A percentile compares a stretch with the other conserved stretches of the same genome.
These are phyloP conservation scores for Cordilura impudica DNA, from an alignment of 2,888 invertebrate genomes.

Conservation along the genomic window DNA sequence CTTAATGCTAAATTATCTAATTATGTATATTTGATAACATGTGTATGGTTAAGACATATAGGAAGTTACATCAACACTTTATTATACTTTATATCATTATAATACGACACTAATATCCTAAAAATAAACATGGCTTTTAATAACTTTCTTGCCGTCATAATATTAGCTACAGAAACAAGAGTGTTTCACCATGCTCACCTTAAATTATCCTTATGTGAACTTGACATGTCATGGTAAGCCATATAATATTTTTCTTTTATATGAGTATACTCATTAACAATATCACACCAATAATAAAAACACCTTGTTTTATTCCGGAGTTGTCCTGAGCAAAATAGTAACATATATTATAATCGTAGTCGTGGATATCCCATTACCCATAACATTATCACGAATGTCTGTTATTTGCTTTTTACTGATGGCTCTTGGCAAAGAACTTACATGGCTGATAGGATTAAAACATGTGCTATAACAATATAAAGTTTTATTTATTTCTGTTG, in stretches of 20 bases:
- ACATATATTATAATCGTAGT: neutral
- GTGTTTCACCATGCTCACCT: neutral
- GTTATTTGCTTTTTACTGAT: too few relatives aligned
- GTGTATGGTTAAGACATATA: too few relatives aligned
- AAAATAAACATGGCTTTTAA: neutral
- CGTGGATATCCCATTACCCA: neutral
- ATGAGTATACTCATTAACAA: constrained; percentile 5
- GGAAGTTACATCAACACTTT: neutral
- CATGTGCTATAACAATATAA: too few relatives aligned
- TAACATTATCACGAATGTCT: constrained; percentile 8
- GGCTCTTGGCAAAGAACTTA: too few relatives aligned
- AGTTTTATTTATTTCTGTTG: too few relatives aligned
- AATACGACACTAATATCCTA: neutral
- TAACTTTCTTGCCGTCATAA: neutral
- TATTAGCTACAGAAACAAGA: neutral
- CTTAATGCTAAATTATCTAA: too few relatives aligned
- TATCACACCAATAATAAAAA: constrained; percentile 25
- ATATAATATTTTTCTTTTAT: neutral
- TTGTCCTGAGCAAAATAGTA: neutral
- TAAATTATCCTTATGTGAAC: neutral
- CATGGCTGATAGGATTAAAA: too few relatives aligned
- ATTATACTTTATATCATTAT: neutral
- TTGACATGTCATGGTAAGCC: neutral
- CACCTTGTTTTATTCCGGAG: constrained; percentile 2
- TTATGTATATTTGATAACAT: too few relatives aligned